These are phyloP conservation scores for Lottia gigantea DNA, from an alignment of 2,888 invertebrate genomes.

Conservation along the genomic window DNA sequence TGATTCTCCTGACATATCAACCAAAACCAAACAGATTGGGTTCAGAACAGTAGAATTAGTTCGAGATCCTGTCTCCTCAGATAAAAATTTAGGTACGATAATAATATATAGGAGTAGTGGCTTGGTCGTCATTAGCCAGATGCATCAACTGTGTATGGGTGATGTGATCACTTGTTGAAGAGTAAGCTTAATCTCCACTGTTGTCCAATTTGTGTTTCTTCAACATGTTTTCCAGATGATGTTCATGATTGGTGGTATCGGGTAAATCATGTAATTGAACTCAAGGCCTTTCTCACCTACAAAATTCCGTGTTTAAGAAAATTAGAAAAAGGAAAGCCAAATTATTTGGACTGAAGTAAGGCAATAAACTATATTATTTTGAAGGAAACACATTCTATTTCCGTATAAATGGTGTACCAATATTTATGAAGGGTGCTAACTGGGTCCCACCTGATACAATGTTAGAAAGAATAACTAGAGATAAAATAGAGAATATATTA, in stretches of 20 bases:
- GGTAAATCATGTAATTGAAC: no score
- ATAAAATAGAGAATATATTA: constrained; percentile 75
- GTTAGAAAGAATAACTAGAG: constrained; percentile 77
- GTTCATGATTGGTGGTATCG: neutral
- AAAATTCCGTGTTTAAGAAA: no score
- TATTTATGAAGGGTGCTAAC: constrained; percentile 96
- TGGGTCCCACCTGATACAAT: constrained; percentile 89
- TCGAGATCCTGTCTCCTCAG: neutral
- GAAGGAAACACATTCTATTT: constrained; percentile 83
- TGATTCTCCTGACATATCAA: neutral
- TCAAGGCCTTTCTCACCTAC: neutral
- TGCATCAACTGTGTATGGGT: no score
- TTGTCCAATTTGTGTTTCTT: no score
- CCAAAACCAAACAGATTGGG: neutral
- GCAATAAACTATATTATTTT: no score
- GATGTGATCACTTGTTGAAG: no score
- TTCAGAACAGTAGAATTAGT: constrained; percentile 2
- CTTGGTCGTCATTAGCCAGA: no score
- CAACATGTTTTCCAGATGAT: neutral
- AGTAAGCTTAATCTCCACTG: no score
- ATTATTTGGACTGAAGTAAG: no score
- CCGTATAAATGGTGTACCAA: constrained; percentile 82
- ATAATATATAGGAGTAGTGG: no score
- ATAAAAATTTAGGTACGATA: neutral
- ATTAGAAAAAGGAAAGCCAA: no score